phyloP scores from a whole-genome alignment of 2,888 invertebrate genomes.

The Agrochola lota region DNA sequence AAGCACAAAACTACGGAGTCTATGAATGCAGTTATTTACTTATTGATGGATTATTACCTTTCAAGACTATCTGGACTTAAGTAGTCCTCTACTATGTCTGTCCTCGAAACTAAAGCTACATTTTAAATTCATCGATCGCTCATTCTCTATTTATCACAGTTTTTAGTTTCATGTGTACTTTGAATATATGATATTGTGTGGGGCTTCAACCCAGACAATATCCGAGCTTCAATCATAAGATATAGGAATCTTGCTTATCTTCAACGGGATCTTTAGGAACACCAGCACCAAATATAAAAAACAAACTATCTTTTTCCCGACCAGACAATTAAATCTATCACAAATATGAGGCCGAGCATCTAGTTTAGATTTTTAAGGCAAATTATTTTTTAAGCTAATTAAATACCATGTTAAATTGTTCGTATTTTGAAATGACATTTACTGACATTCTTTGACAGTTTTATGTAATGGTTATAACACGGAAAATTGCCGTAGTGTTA shows the following conservation, averaged over 20 bases:
- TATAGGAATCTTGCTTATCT: not conserved
- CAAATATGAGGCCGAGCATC: not conserved
- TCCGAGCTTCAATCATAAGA: conserved; percentile 2
- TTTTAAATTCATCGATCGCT: conserved; percentile 27
- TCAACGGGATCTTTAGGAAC: not conserved
- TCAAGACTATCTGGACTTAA: conserved; percentile 1
- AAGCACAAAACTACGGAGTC: too few species aligned
- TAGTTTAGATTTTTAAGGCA: not conserved
- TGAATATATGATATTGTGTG: not conserved
- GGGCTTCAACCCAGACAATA: too few species aligned
- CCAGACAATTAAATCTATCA: not conserved
- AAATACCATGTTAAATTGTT: too few species aligned
- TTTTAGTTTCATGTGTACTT: conserved; percentile 9
- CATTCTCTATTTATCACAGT: conserved; percentile 9
- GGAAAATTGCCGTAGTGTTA: too few species aligned
- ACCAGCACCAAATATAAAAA: not conserved
- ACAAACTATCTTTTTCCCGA: not conserved
- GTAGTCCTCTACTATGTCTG: not conserved
- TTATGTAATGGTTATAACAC: too few species aligned
- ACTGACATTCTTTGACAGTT: too few species aligned
- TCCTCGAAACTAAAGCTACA: not conserved
- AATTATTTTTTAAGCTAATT: too few species aligned
- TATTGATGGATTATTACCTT: conserved; percentile 14
- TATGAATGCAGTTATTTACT: not conserved
- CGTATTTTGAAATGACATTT: too few species aligned